Evolutionary conservation across 2,888 invertebrate species (phyloP).

Genomic region (Apeira syringaria): DNA sequence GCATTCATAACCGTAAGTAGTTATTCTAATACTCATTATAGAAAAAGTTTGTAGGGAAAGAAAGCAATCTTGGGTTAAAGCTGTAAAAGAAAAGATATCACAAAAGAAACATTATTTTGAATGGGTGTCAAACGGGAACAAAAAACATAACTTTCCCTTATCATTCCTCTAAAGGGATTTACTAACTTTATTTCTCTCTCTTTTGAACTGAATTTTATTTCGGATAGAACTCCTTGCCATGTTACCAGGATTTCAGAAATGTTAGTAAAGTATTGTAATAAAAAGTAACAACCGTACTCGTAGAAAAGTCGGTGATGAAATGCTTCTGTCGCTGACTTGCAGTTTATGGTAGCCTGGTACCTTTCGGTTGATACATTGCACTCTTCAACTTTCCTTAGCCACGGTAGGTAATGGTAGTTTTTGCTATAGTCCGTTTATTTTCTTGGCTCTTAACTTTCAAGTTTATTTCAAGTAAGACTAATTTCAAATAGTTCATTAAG

Average conservation of each 20-base stretch:
- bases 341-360: constrained; percentile 20
- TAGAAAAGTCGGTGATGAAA: constrained; percentile 21
- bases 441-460: not conserved
- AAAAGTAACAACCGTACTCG: constrained; percentile 14
- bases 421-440: constrained; percentile 8
- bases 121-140: not conserved
- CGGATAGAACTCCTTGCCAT: constrained; percentile 2
- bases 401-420: constrained; percentile 7
- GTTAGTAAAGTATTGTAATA: constrained; percentile 18
- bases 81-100: not conserved
- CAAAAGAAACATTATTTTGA: constrained; percentile 2
- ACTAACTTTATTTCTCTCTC: constrained; percentile 4
- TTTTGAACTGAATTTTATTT: constrained; percentile 5
- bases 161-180: constrained; percentile 1
- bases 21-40: no score
- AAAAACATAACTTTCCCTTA: not conserved
- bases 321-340: constrained; percentile 18
- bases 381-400: constrained; percentile 20
- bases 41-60: no score
- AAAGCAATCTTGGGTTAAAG: not conserved
- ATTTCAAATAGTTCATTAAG: no score
- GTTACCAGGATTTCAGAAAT: constrained; percentile 19
- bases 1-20: no score
- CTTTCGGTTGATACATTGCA: constrained; percentile 18
- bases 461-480: no score